Evolutionary conservation across 2,113 vertebrate genomes (phyloP).

Genomic region (Coptodon rendalli): DNA sequence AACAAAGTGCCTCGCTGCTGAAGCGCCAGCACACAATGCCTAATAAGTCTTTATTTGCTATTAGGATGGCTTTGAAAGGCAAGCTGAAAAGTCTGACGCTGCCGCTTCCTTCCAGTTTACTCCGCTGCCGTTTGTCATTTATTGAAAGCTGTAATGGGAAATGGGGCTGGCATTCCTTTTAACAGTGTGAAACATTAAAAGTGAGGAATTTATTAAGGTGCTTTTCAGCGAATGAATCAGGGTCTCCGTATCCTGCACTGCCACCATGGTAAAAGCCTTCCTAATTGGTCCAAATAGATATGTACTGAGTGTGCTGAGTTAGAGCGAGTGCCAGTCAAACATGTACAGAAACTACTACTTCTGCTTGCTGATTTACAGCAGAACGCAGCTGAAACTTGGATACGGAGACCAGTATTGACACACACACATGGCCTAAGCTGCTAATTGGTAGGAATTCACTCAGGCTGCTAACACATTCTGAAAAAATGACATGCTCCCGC

Average conservation of each 20-base stretch:
- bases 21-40: slow-evolving; percentile 51
- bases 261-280: slow-evolving; percentile 66
- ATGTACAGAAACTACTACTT: neutral
- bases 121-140: slow-evolving; percentile 71
- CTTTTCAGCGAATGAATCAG: slow-evolving; percentile 76
- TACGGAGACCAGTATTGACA: neutral
- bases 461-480: neutral
- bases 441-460: slow-evolving; percentile 33
- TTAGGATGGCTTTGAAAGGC: slow-evolving; percentile 61
- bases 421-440: neutral
- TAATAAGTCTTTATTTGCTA: slow-evolving; percentile 73
- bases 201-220: slow-evolving; percentile 69
- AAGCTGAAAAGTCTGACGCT: slow-evolving; percentile 33
- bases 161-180: slow-evolving; percentile 57
- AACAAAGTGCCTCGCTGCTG: slow-evolving; percentile 66
- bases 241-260: slow-evolving; percentile 11
- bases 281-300: slow-evolving; percentile 66
- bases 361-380: neutral
- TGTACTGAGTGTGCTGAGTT: slow-evolving; percentile 12
- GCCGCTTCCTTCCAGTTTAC: slow-evolving; percentile 11
- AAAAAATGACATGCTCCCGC: neutral
- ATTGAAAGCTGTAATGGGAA: slow-evolving; percentile 70
- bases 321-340: neutral
- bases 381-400: neutral
- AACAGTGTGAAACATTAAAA: slow-evolving; percentile 67